Evolutionary conservation across 2,113 vertebrate species (phyloP), one percentile per base, ranked within the genome.

Genomic region (Peromyscus californicus): DNA sequence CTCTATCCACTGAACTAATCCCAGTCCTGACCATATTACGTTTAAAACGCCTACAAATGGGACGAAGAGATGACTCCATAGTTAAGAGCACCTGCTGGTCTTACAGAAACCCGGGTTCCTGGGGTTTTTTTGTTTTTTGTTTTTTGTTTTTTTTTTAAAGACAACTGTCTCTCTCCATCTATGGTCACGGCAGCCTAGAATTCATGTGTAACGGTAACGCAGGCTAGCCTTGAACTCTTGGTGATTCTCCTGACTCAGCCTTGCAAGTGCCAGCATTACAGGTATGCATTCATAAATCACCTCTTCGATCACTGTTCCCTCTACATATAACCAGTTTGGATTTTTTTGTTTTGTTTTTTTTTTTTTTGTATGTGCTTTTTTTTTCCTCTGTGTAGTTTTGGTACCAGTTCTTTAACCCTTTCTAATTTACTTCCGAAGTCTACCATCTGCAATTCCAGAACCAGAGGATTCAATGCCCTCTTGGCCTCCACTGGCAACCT

Each of bases 1-100:
- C 61, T 65, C 59, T 63, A 29, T 39, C 22, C 24, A 85, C 80
- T 86, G 31, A 88, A 21, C 15, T 72, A 39, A 75, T 59, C 16
- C 70, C 12, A 78, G 29, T 31, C 74, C 74, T 78, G 39, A 90
- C 59, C 29, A 36, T 63, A 61, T 67, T 80, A 86, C 29, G 13
- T 59, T 94, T 90, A 82, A 79, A 76, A 94, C 65, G 65, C 65
- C 74, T 90, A 95, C 0, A 93, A 87, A 92, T n/a, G 19, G 26
- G 61, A 19, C 39, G 22, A 42, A 39, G 57, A 57, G 82, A 82
- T 16, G 22, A 57, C 21, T 45, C 33, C 0, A 3, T 10, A 15
- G 57, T 16, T 42, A 42, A 63, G 7, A 61, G 57, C 13, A 63
- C 57, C 82, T 8, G 26, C 5, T 42, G n/a, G 13, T 63, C n/a